Evolutionary conservation across 2,888 invertebrate species (phyloP).

Genomic region (Bellardia pandia): DNA sequence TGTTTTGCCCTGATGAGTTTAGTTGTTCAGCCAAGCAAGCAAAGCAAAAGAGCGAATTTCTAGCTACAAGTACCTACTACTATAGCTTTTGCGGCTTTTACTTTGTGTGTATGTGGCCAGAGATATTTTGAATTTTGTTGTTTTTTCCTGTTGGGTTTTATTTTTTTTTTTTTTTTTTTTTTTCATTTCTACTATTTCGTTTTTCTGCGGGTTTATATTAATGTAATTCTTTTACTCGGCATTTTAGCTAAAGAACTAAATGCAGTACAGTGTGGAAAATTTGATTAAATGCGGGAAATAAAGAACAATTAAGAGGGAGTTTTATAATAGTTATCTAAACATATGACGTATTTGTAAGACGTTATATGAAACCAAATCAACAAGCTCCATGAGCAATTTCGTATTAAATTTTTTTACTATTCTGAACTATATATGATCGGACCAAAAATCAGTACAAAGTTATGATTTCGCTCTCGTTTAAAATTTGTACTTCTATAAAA

Average conservation of each 20-base stretch:
- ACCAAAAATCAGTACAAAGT: no score
- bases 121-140: conserved; percentile 50
- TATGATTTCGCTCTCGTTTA: no score
- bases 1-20: conserved; percentile 29
- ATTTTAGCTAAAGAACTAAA: background rate
- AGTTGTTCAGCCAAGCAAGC: conserved; percentile 48
- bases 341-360: no score
- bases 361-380: no score
- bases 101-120: conserved; percentile 27
- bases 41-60: conserved; percentile 21
- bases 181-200: background rate
- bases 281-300: background rate
- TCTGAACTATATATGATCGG: no score
- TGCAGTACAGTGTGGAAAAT: background rate
- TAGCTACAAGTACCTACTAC: background rate
- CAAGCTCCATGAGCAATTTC: no score
- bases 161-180: conserved; percentile 17
- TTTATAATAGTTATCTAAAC: no score
- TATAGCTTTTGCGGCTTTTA: conserved; percentile 62
- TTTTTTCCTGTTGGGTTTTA: conserved; percentile 23
- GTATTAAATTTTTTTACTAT: no score
- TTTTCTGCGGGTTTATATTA: conserved; percentile 64
- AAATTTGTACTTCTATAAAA: no score
- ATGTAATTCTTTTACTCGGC: conserved; percentile 47
- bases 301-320: no score